Percentiles rank a stretch among this genome's conserved stretches.
Evolutionary conservation across 2,113 vertebrate genomes (phyloP).

Genomic region (Ellobius talpinus): DNA sequence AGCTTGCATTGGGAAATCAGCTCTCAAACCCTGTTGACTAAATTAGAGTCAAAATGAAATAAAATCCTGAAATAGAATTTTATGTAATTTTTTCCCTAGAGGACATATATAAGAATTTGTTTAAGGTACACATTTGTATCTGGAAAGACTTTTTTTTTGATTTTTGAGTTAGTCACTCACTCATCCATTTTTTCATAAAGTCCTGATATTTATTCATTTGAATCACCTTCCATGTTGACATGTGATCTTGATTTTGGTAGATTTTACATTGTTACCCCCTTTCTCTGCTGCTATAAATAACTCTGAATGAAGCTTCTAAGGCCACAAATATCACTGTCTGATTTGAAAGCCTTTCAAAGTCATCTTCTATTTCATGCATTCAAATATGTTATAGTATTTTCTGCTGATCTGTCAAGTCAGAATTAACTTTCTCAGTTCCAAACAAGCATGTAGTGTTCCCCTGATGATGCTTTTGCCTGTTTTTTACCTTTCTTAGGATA

Average conservation of each 20-base stretch:
- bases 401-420: background rate
- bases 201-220: conserved; percentile 21
- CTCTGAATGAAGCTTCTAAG: background rate
- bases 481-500: background rate
- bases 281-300: background rate
- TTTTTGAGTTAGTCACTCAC: background rate
- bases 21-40: background rate
- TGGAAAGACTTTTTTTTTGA: background rate
- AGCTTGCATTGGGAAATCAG: background rate
- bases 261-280: background rate
- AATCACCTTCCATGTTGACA: background rate
- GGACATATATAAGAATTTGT: background rate
- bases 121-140: background rate
- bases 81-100: background rate
- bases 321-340: background rate
- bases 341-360: background rate
- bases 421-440: background rate
- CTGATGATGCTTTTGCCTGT: background rate
- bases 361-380: background rate
- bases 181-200: background rate
- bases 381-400: background rate
- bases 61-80: conserved; percentile 16
- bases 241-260: background rate
- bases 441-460: background rate
- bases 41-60: conserved; percentile 27